Base-by-base conservation (phyloP, 2,113 vertebrate genomes). In the Cinclus cinclus region DNA sequence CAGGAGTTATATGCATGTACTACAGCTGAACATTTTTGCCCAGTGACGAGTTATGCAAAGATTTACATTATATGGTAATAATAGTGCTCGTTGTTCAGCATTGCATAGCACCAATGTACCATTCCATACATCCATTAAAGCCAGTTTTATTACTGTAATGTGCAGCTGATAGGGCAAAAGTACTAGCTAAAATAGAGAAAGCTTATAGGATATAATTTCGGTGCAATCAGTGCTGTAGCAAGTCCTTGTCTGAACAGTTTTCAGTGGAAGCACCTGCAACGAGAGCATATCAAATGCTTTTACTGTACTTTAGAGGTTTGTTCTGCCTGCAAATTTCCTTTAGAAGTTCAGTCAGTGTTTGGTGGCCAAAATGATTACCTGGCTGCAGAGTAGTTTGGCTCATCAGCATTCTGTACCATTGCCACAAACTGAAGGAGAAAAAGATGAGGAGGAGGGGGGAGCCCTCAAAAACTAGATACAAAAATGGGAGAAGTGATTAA, bases 361-460 rank as follows among this genome's bases (percentile, higher is more conserved):
- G 63, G 59, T 93, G 39, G 75, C 49, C 89, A 89, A 50, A 94
- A 80, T 92, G 6, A 97, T 94, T 91, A 85, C 90, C 49, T 91
- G 47, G 14, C 59, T 96, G 75, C 64, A 89, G 55, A 85, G 2
- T 27, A 83, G 46, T 70, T 78, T 86, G 86, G 55, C 42, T 96
- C 16, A 93, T 97, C 91, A 90, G 50, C 62, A 85, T 97, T 97
- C 92, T 95, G 56, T 65, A 70, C 41, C 56, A 68, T 37, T 76
- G 41, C 17, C 30, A 69, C 42, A 87, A 89, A n/a, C 35, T 89
- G 71, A 89, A 78, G 31, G n/a, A 83, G 81, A 83, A 74, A 37
- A 64, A 92, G 55, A 49, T 35, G 82, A 78, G n/a, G 56, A 67
- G 47, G 17, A 8, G 10, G 20, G 6, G 3, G 21, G 6, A 25